These are phyloP conservation scores for Enteromius argenteus DNA, from an alignment of 2,797 vertebrate genomes.

Conservation along the genomic window DNA sequence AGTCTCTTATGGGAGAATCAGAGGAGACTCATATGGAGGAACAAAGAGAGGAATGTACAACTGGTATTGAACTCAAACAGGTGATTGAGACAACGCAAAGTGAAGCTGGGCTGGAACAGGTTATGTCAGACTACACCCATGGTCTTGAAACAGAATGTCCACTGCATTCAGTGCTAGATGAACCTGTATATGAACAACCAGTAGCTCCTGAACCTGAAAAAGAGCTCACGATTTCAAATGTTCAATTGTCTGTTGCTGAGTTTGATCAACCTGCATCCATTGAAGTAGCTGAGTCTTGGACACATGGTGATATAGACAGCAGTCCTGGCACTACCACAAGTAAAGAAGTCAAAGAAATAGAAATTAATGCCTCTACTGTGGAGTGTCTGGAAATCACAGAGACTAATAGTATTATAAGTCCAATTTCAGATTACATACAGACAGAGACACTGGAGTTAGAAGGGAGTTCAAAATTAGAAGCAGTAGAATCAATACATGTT, in stretches of 20 bases:
- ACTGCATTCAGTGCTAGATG: slow-evolving; percentile 43
- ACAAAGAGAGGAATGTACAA: slow-evolving; percentile 30
- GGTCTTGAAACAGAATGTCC: slow-evolving; percentile 22
- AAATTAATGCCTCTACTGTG: slow-evolving; percentile 34
- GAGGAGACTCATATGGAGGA: slow-evolving; percentile 24
- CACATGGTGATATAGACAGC: slow-evolving; percentile 48
- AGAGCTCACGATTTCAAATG: slow-evolving; percentile 50
- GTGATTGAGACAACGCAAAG: slow-evolving; percentile 40
- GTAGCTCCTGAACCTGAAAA: slow-evolving; percentile 46
- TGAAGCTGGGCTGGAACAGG: slow-evolving; percentile 33
- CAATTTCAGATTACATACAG: slow-evolving; percentile 44
- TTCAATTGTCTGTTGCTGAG: slow-evolving; percentile 37
- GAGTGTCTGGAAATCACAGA: slow-evolving; percentile 62
- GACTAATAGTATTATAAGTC: slow-evolving; percentile 16
- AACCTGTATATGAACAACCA: slow-evolving; percentile 52
- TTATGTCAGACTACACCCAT: slow-evolving; percentile 32
- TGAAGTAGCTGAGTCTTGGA: slow-evolving; percentile 47
- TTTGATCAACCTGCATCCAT: slow-evolving; percentile 28
- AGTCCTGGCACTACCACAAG: slow-evolving; percentile 48
- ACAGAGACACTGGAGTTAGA: slow-evolving; percentile 54
- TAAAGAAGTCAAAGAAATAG: slow-evolving; percentile 39
- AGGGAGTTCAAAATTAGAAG: slow-evolving; percentile 61
- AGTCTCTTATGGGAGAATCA: slow-evolving; percentile 15
- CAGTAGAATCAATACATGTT: slow-evolving; percentile 55
- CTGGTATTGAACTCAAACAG: slow-evolving; percentile 36